Base-by-base conservation (phyloP, 37 sponge, comb jelly and placozoan species). In the Aplysina aerophoba region DNA sequence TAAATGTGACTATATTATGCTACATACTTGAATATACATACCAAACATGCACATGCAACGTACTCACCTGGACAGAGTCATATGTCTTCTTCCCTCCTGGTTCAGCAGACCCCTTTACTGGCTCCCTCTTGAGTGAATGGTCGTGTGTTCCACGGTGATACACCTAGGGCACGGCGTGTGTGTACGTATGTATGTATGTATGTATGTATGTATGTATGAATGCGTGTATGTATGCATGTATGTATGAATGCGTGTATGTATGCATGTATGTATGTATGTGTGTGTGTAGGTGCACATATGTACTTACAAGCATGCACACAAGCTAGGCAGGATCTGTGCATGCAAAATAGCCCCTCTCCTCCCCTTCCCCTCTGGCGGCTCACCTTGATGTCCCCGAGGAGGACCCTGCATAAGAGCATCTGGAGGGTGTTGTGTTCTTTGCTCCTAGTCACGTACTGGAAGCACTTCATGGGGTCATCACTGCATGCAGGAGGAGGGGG, bases 311-410 rank as follows among this genome's bases (percentile, higher is more conserved):
- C 24, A 66, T 66, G 25, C n/a, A n/a, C n/a, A n/a, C n/a, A n/a
- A n/a, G n/a, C n/a, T n/a, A n/a, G n/a, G n/a, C n/a, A n/a, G n/a
- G n/a, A n/a, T n/a, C n/a, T n/a, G n/a, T n/a, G 12, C 28, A 68
- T 57, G 38, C 28, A 8, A 8, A 84, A 15, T 11, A 19, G 59
- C 38, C 24, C 59, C 27, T 14, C 33, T 3, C 53, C 28, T 8
- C 11, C 66, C 65, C 5, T 6, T 22, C 4, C 2, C n/a, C n/a
- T n/a, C n/a, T n/a, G n/a, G n/a, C n/a, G n/a, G 71, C 82, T 40
- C 44, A 89, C 95, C 89, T 94, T 94, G 37, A 81, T 86, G 31
- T 94, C 89, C 39, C 95, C 95, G 17, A 94, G 69, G 1, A 94
- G 59, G 15, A 94, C 95, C 20, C 89, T 50, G 54, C 95, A 94